Base-by-base conservation (phyloP, 35 echinoderm and acorn worm species). In the Heliocidaris tuberculata region DNA sequence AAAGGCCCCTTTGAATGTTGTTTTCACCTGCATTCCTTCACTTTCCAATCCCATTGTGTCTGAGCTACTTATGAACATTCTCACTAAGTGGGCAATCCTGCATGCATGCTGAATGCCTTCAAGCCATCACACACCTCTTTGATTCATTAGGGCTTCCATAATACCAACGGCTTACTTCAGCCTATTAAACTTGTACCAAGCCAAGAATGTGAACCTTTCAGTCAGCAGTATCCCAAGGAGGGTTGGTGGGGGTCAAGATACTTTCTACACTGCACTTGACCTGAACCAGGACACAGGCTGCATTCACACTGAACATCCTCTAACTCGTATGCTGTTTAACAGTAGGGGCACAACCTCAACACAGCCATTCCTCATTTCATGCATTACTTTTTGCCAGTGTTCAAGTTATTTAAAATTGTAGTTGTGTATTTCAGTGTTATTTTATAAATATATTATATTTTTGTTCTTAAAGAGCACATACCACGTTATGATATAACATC, bases 61-160 rank as follows among this genome's bases (percentile, higher is more conserved):
- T 78, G 65, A 78, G 65, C 65, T 78, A 78, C 65, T 78, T 71
- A 71, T 78, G 65, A n/a, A 78, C 65, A n/a, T 78, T 6, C 65
- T n/a, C 65, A 24, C 19, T 78, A 78, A 78, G 6, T 78, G 65
- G 21, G 65, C 19, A 78, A 78, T 78, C 19, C 65, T 78, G 12
- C 61, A 56, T 27, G 65, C 65, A 78, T 78, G 65, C 65, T 78
- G 65, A 78, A 78, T 78, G 65, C 65, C 65, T 19, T 78, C 19
- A 21, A 78, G 65, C 21, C 21, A 56, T 56, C 19, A 27, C 65
- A 21, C 65, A 78, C 65, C 65, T 78, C 15, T 7, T 78, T 78
- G 65, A 78, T 78, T 78, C 65, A 29, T 78, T n/a, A 17, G 8
- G 65, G 7, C 27, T 78, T 78, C 21, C 19, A 78, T 70, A 78